These are phyloP conservation scores for Amazona guildingii DNA, from an alignment of 2,113 vertebrate species.

Conservation along the genomic window DNA sequence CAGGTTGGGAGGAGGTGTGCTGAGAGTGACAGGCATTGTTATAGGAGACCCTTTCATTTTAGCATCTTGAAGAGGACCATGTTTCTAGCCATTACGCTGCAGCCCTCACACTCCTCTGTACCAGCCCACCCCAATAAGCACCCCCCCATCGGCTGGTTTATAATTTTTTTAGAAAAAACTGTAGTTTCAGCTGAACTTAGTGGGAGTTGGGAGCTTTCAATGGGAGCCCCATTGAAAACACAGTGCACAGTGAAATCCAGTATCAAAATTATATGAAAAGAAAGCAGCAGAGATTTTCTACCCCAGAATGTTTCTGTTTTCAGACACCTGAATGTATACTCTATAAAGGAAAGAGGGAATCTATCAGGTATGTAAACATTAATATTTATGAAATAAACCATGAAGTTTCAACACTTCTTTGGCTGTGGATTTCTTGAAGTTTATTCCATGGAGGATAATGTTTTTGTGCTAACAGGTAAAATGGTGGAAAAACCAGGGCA, in stretches of 20 bases:
- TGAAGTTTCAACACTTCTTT: slow-evolving; percentile 3
- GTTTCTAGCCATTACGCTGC: neutral
- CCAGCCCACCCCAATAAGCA: neutral
- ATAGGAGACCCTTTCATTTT: neutral
- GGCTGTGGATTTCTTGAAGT: slow-evolving; percentile 16
- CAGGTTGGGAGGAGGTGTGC: neutral
- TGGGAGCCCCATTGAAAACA: neutral
- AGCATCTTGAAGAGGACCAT: neutral
- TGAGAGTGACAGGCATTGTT: neutral
- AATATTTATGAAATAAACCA: slow-evolving; percentile 64
- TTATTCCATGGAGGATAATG: slow-evolving; percentile 51
- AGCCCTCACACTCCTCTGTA: neutral
- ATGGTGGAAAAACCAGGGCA: slow-evolving; percentile 43
- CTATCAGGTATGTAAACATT: slow-evolving; percentile 37
- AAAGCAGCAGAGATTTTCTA: neutral
- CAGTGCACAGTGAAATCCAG: neutral
- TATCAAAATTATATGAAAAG: neutral
- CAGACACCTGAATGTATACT: neutral
- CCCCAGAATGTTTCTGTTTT: neutral
- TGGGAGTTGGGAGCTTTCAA: neutral
- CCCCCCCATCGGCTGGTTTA: accelerated
- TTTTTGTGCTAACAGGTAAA: slow-evolving; percentile 45
- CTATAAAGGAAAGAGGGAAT: neutral
- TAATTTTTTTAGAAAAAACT: neutral
- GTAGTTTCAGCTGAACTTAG: neutral